Base-by-base conservation (phyloP, 2,113 vertebrate genomes). In the Ranitomeya variabilis region DNA sequence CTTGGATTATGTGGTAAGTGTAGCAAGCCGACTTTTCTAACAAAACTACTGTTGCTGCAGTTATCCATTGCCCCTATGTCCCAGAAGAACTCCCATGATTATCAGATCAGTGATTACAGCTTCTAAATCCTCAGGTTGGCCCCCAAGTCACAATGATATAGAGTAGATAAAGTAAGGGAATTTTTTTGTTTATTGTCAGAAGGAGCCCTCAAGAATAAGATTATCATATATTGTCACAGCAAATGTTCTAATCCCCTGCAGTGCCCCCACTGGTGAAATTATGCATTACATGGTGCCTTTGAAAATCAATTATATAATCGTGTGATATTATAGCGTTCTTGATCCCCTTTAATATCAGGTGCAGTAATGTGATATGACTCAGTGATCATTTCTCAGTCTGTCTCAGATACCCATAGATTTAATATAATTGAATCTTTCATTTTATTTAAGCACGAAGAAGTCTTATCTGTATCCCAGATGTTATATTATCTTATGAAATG, bases 1-100 rank as follows among this genome's bases (percentile, higher is more conserved):
- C 98, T 2, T 99, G 98, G 98, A 99, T 99, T 92, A 99, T 99
- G 98, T 99, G 98, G 98, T 99, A 88, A 96, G 97, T 95, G 31
- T 6, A 9, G 1, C 15, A 45, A 66, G 64, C 9, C 7, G n/a
- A 74, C 13, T 7, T 16, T 15, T 15, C 5, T 7, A 73, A 37
- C 26, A 73, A 57, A 45, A 45, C 37, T 45, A 45, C 5, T 45
- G 3, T 26, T 69, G 10, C 11, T 69, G 11, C 12, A 69, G 0
- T 69, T 4, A 4, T 11, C n/a, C 13, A 13, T 26, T 13, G 66
- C n/a, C 66, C 23, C 26, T 69, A 26, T 26, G 66, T 23, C n/a
- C n/a, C 23, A 69, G 66, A n/a, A 69, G 66, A 0, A 6, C 3
- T 13, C 8, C 8, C 55, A 11, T 57, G 12, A 57, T 57, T 57